Conservation (phyloP, 2,888 invertebrate species). For the Leptinotarsa juncta region DNA sequence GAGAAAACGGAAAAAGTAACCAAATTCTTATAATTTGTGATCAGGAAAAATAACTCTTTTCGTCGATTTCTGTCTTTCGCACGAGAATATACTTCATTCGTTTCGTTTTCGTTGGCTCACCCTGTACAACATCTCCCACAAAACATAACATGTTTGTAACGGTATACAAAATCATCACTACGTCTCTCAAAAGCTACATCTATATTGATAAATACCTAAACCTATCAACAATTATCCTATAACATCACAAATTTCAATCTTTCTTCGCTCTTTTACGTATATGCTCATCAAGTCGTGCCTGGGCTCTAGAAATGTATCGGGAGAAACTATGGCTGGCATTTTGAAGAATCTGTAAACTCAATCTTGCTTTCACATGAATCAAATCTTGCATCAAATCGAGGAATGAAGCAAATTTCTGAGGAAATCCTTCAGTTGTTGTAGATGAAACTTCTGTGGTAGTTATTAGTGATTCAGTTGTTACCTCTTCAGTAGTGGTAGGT, state of each 20-base stretch:
- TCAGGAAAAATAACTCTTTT: too few species aligned
- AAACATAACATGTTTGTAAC: too few species aligned
- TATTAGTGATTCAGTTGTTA: conserved; percentile 20
- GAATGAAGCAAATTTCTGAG: conserved; percentile 63
- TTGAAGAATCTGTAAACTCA: conserved; percentile 76
- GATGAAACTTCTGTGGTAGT: conserved; percentile 22
- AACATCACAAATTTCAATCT: conserved; percentile 11
- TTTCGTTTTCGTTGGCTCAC: too few species aligned
- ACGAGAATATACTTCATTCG: too few species aligned
- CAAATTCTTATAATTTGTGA: too few species aligned
- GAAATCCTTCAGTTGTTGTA: conserved; percentile 37
- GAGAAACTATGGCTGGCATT: conserved; percentile 76
- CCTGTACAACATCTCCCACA: too few species aligned
- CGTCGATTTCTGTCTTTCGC: too few species aligned
- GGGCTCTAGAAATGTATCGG: conserved; percentile 60
- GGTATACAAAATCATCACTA: too few species aligned
- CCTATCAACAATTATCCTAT: conserved; percentile 1
- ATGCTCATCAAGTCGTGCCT: conserved; percentile 61
- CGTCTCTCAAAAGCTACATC: neutral
- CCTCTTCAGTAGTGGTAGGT: conserved; percentile 16
- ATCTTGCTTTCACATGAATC: conserved; percentile 75
- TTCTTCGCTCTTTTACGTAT: conserved; percentile 40
- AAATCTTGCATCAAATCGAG: conserved; percentile 73
- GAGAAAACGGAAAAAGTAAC: too few species aligned
- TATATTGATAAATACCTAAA: conserved; percentile 8